phyloP scores from a whole-genome alignment of 2,113 vertebrate genomes.

The Pomatorhinus ruficollis region DNA sequence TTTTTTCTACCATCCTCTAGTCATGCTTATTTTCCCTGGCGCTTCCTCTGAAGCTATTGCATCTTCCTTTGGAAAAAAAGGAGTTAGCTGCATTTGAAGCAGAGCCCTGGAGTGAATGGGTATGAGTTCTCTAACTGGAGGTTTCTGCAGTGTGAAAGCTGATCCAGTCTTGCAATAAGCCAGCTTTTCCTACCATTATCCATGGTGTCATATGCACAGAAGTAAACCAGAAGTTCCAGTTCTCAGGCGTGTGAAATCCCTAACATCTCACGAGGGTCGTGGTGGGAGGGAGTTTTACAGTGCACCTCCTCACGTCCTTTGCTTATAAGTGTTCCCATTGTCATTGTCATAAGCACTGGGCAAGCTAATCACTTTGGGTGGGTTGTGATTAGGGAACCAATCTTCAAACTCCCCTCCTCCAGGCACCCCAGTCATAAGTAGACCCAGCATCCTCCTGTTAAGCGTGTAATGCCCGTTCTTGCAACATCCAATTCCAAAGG shows the following conservation, averaged over 20 bases:
- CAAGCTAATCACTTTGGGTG: neutral
- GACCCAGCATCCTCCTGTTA: neutral
- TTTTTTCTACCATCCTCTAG: neutral
- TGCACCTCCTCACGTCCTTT: accelerated
- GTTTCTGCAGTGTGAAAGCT: neutral
- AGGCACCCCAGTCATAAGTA: neutral
- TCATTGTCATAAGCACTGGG: neutral
- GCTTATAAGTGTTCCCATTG: accelerated
- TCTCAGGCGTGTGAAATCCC: neutral
- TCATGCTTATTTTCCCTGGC: neutral
- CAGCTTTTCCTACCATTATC: neutral
- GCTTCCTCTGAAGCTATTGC: neutral
- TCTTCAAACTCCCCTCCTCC: neutral
- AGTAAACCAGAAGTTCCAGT: neutral
- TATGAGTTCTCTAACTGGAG: neutral
- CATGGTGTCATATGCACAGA: neutral
- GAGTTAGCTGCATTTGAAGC: neutral
- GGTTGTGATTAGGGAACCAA: neutral
- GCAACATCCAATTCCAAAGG: neutral
- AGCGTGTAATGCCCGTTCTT: neutral
- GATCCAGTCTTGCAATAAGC: neutral
- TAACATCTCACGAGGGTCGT: neutral
- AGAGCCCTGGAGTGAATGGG: neutral
- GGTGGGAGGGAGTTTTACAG: neutral
- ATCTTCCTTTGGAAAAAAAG: neutral